These are phyloP conservation scores for Tenthredo mesomela DNA, from an alignment of 2,888 invertebrate genomes.

Conservation along the genomic window DNA sequence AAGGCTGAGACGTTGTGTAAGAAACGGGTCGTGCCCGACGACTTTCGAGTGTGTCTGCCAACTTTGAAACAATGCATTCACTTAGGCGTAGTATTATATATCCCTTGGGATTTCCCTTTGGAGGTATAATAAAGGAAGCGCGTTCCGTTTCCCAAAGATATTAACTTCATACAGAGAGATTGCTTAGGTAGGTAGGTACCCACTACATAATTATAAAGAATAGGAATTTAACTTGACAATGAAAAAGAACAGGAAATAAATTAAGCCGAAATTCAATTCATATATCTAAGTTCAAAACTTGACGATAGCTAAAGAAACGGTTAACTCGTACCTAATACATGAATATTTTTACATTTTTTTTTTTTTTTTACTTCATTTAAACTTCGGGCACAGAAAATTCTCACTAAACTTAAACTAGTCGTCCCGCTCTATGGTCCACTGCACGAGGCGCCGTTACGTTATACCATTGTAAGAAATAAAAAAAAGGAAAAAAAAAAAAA, in stretches of 20 bases:
- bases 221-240: background rate
- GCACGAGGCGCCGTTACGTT: slow-evolving; percentile 69
- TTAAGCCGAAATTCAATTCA: slow-evolving; percentile 27
- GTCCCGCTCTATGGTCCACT: slow-evolving; percentile 65
- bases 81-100: slow-evolving; percentile 23
- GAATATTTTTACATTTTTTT: background rate
- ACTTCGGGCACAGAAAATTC: background rate
- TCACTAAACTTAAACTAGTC: slow-evolving; percentile 53
- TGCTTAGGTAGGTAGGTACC: slow-evolving; percentile 13
- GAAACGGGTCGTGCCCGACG: slow-evolving; percentile 42
- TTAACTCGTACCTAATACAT: background rate
- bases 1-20: slow-evolving; percentile 50
- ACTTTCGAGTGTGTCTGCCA: slow-evolving; percentile 49
- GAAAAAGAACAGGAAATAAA: background rate
- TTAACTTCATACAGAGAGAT: slow-evolving; percentile 17
- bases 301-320: slow-evolving; percentile 17
- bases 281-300: background rate
- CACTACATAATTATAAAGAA: background rate
- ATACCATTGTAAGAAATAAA: slow-evolving; percentile 36
- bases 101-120: slow-evolving; percentile 40
- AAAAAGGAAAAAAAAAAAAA: no score
- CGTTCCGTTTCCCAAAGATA: slow-evolving; percentile 21
- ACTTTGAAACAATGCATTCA: slow-evolving; percentile 51
- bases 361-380: background rate
- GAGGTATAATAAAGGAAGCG: background rate